These are phyloP conservation scores for Drosophila monieri DNA, from an alignment of 2,888 invertebrate species.

Conservation along the genomic window DNA sequence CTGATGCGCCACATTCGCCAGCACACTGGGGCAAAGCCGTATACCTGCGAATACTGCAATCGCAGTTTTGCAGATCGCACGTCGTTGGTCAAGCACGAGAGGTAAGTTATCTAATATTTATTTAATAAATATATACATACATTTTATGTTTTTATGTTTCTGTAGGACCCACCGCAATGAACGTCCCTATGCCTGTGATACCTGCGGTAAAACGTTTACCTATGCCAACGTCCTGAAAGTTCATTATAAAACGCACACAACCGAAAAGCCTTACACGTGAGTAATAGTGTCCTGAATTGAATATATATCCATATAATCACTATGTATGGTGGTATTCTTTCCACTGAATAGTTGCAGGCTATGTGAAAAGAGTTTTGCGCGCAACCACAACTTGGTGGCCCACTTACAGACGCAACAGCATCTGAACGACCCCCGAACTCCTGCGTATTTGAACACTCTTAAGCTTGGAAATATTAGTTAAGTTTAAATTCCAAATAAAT, in stretches of 20 bases:
- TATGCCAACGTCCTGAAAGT: constrained; percentile 83
- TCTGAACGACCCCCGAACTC: constrained; percentile 76
- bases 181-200: constrained; percentile 80
- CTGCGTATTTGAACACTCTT: constrained; percentile 46
- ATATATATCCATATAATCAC: not conserved
- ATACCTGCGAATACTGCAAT: constrained; percentile 81
- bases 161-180: constrained; percentile 82
- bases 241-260: constrained; percentile 82
- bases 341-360: constrained; percentile 72
- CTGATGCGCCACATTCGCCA: constrained; percentile 83
- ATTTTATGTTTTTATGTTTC: not conserved
- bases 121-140: too few relatives aligned
- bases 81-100: constrained; percentile 83
- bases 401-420: constrained; percentile 82
- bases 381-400: constrained; percentile 82
- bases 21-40: constrained; percentile 83
- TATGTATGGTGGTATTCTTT: not conserved
- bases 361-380: constrained; percentile 81
- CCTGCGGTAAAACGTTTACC: constrained; percentile 82
- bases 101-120: constrained; percentile 62
- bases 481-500: not conserved
- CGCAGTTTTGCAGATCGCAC: constrained; percentile 83
- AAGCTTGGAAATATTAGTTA: constrained; percentile 17
- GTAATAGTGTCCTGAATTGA: not conserved
- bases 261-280: constrained; percentile 82